phyloP scores from a whole-genome alignment of 2,888 invertebrate species.

The Epistrophe eligans region DNA sequence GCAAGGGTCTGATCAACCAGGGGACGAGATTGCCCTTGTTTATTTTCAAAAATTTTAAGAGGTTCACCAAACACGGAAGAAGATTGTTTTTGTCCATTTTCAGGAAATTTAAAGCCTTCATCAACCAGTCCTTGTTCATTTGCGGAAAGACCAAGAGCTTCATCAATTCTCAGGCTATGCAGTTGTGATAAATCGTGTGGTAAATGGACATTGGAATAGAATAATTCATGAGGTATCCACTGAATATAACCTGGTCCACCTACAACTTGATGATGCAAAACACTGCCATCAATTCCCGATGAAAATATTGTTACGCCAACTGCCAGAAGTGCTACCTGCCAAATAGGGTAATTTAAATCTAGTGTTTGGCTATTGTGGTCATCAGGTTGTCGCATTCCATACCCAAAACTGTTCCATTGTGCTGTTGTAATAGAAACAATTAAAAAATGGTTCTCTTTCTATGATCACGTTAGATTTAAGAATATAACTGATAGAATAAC shows the following conservation, averaged over 20 bases:
- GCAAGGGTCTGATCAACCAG: too few relatives aligned
- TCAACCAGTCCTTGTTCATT: background rate
- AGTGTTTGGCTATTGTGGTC: background rate
- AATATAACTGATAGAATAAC: slow-evolving; percentile 41
- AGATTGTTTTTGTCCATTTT: background rate
- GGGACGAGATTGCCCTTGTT: background rate
- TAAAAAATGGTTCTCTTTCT: background rate
- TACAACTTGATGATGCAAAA: slow-evolving; percentile 30
- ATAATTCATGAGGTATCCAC: slow-evolving; percentile 17
- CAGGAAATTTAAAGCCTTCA: background rate
- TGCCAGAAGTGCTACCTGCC: slow-evolving; percentile 40
- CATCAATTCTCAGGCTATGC: slow-evolving; percentile 21
- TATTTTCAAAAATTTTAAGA: background rate
- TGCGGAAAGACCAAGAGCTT: background rate
- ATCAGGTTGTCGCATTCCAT: background rate
- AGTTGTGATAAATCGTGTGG: slow-evolving; percentile 24
- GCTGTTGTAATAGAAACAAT: background rate
- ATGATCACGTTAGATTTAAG: slow-evolving; percentile 30
- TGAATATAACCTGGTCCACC: background rate
- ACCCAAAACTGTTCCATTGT: slow-evolving; percentile 43
- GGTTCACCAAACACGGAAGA: background rate
- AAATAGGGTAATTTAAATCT: slow-evolving; percentile 18
- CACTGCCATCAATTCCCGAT: slow-evolving; percentile 8
- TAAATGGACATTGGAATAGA: slow-evolving; percentile 15
- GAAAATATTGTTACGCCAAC: background rate